Evolutionary conservation across 1,140 invertebrate species (phyloP), one percentile per base, ranked within the genome.

Genomic region (Drosophila orena): DNA sequence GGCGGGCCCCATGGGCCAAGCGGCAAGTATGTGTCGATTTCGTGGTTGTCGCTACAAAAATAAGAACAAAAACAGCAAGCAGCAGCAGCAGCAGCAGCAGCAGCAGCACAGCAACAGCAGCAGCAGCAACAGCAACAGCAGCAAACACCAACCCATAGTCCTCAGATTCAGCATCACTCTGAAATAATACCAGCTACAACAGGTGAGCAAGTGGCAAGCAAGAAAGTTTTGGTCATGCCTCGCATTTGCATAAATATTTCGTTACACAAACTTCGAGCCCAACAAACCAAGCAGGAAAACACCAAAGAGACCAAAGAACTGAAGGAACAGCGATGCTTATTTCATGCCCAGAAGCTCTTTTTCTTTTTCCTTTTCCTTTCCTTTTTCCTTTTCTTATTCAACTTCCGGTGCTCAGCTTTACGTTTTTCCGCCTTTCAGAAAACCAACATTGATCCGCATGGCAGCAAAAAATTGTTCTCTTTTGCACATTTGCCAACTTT

Each of bases 11-110:
- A 94, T 94, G 94, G 94, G 94, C 93, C 94, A 94, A 93, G 93
- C 94, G 93, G 93, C 93, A 93, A 94, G 94, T 92, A 94, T 94
- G 94, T 94, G 94, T 91, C 93, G 93, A 93, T 94, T 94, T 89
- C 94, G 94, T 93, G 94, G 94, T 93, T 94, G 94, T 91, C 94
- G 94, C 85, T 94, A 94, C 93, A 94, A 94, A 93, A 94, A 94
- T 93, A 94, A 94, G 93, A 94, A 86, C 92, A 76, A 90, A 15
- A 89, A 53, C 50, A 84, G 70, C 62, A 89, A 86, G 15, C 71
- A 89, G 11, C 83, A 86, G n/a, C 81, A 85, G 1, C 81, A 85
- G 2, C 81, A 84, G 0, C 81, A 85, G 0, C 72, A 77, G 0
- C 86, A 91, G 0, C 84, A 85, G 1, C 75, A 83, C 49, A 71